Percentiles rank a stretch among this genome's conserved stretches.
These are phyloP conservation scores for Xanthorhoe designata DNA, from an alignment of 2,888 invertebrate genomes.

Conservation along the genomic window DNA sequence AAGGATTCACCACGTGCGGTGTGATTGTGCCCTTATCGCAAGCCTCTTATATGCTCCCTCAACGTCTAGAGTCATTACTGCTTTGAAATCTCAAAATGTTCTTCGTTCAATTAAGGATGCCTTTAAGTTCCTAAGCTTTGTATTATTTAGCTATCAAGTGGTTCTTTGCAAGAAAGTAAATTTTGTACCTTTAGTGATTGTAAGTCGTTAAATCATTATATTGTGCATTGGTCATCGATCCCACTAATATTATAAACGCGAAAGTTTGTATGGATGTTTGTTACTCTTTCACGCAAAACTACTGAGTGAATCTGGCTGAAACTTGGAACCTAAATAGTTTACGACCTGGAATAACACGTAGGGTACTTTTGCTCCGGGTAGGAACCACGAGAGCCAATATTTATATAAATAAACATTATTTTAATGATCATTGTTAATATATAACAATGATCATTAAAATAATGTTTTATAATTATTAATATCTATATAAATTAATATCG, in stretches of 20 bases:
- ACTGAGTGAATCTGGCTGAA: too few species aligned
- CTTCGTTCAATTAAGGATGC: slow-evolving; percentile 57
- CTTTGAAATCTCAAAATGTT: slow-evolving; percentile 54
- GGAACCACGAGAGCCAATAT: too few species aligned
- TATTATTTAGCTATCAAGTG: slow-evolving; percentile 39
- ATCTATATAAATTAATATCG: neutral
- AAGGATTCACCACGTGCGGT: slow-evolving; percentile 13
- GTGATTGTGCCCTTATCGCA: slow-evolving; percentile 44
- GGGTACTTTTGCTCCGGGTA: too few species aligned
- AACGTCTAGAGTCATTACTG: slow-evolving; percentile 54
- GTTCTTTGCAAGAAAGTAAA: slow-evolving; percentile 25
- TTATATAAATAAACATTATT: neutral
- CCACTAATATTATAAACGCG: too few species aligned
- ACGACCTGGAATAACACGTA: too few species aligned
- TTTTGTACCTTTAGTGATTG: neutral
- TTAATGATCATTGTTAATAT: too few species aligned
- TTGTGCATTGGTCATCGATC: too few species aligned
- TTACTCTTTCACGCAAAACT: too few species aligned
- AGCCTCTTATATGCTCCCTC: slow-evolving; percentile 58
- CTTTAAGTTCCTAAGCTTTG: slow-evolving; percentile 48
- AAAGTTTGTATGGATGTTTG: too few species aligned
- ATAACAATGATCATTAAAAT: too few species aligned
- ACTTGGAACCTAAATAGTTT: too few species aligned
- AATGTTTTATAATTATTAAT: neutral
- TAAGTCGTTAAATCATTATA: too few species aligned